phyloP scores from a whole-genome alignment of 2,113 vertebrate species.

The Herpetotheres cachinnans region DNA sequence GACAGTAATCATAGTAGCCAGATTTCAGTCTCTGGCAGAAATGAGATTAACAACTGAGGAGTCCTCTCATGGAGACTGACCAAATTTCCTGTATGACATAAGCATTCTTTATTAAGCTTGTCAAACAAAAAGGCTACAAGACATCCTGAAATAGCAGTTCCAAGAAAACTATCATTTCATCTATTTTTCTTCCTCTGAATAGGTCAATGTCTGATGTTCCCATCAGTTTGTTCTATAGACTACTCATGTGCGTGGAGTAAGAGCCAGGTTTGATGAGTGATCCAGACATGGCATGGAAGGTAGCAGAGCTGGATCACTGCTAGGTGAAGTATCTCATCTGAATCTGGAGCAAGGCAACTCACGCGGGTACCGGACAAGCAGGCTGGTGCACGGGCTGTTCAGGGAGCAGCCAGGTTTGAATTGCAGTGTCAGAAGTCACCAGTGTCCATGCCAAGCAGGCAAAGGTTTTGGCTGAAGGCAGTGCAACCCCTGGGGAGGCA shows the following conservation, averaged over 20 bases:
- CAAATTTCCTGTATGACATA: conserved; percentile 36
- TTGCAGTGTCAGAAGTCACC: neutral
- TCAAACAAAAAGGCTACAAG: neutral
- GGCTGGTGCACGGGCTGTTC: neutral
- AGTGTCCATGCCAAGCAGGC: neutral
- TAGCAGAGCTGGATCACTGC: neutral
- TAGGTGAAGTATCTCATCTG: neutral
- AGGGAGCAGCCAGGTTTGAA: neutral
- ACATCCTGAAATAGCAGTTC: conserved; percentile 6
- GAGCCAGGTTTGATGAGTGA: neutral
- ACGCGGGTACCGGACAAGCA: neutral
- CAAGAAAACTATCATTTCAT: neutral
- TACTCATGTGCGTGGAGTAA: neutral
- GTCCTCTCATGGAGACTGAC: conserved; percentile 27
- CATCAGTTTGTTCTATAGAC: neutral
- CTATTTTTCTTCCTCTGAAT: neutral
- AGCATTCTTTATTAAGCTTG: neutral
- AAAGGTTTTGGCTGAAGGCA: neutral
- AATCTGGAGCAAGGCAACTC: neutral
- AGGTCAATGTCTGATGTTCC: neutral
- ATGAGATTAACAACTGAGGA: conserved; percentile 58
- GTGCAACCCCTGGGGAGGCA: neutral
- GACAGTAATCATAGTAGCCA: conserved; percentile 17
- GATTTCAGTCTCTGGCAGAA: conserved; percentile 60
- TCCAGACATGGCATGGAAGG: neutral